These are phyloP conservation scores for Erebia aethiops DNA, from an alignment of 2,888 invertebrate genomes.

Conservation along the genomic window DNA sequence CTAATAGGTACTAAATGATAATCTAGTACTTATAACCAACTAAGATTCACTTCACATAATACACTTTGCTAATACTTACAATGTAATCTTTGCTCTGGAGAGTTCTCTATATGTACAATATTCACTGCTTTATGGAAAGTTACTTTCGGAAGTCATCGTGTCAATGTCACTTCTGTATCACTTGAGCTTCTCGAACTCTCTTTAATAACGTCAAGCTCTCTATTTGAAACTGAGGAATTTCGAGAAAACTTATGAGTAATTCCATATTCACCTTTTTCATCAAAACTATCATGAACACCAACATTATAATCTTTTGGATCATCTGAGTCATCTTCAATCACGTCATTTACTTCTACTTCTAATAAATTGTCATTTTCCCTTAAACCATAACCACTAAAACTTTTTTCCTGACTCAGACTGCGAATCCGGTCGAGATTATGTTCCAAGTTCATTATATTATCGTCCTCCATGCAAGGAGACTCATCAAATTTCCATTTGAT, in stretches of 20 bases:
- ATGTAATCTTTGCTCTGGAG: constrained; percentile 57
- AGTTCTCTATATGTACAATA: constrained; percentile 68
- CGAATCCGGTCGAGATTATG: constrained; percentile 79
- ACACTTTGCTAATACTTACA: constrained; percentile 49
- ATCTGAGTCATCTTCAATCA: constrained; percentile 66
- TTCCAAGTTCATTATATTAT: constrained; percentile 71
- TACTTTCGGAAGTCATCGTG: constrained; percentile 79
- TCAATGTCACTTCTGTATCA: constrained; percentile 80
- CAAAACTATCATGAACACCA: constrained; percentile 64
- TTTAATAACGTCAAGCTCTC: constrained; percentile 79
- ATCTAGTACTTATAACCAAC: constrained; percentile 32
- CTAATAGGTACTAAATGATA: constrained; percentile 2
- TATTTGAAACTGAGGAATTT: constrained; percentile 75
- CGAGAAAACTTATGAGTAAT: constrained; percentile 73
- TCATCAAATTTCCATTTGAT: constrained; percentile 80
- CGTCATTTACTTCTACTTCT: constrained; percentile 75
- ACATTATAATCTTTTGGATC: constrained; percentile 66
- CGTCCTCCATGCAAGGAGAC: constrained; percentile 62
- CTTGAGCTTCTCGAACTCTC: constrained; percentile 81
- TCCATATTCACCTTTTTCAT: constrained; percentile 75
- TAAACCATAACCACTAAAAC: constrained; percentile 62
- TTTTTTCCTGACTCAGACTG: constrained; percentile 75
- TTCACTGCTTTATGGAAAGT: constrained; percentile 74
- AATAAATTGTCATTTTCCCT: constrained; percentile 72
- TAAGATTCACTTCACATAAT: constrained; percentile 31